Percentiles rank a stretch among this genome's conserved stretches.
Conservation (phyloP, 2,797 vertebrate species). For the Valencia hispanica region DNA sequence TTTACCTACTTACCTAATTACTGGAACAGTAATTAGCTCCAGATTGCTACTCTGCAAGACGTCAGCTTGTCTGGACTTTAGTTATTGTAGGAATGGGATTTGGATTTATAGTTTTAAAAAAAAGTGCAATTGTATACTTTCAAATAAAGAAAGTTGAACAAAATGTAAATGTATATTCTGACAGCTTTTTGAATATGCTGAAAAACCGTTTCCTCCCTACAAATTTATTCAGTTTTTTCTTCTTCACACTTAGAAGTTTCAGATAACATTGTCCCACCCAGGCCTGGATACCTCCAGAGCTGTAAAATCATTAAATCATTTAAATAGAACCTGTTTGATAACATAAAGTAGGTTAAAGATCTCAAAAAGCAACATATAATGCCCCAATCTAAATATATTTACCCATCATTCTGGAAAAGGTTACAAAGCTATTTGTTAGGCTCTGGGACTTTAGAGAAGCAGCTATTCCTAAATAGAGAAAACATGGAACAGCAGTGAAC, state of each 20-base stretch:
- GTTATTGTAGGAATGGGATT: conserved; percentile 27
- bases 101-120: conserved; percentile 18
- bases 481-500: background rate
- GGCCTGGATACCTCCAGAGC: background rate
- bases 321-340: background rate
- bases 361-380: too few species aligned
- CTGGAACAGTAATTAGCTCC: conserved; percentile 18
- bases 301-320: too few species aligned
- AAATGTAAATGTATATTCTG: background rate
- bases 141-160: background rate
- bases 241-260: background rate
- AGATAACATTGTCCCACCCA: background rate
- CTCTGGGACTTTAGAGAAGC: background rate
- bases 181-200: background rate
- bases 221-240: background rate
- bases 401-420: background rate
- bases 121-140: conserved; percentile 12
- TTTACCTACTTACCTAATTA: conserved; percentile 46
- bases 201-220: background rate
- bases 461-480: background rate
- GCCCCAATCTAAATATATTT: background rate
- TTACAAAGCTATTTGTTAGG: background rate
- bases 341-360: background rate
- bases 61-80: conserved; percentile 21
- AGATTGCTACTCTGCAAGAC: conserved; percentile 26